Percentiles rank a stretch among this genome's conserved stretches.
These are phyloP conservation scores for Kobus ellipsiprymnus DNA, from an alignment of 2,113 vertebrate genomes.

Conservation along the genomic window DNA sequence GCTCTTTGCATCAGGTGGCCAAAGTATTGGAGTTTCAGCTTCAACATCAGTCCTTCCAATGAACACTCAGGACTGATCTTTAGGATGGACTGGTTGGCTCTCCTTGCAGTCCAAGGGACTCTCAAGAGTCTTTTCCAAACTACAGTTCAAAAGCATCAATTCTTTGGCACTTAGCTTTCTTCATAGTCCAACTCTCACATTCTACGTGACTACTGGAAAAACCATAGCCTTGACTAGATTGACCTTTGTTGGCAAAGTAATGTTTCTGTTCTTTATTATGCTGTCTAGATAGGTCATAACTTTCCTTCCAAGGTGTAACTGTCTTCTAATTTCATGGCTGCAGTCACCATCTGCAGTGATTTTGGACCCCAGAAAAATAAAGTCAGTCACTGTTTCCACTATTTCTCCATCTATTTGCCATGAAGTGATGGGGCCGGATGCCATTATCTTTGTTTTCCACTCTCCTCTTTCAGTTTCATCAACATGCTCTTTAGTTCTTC, in stretches of 20 bases:
- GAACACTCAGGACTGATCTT: background rate
- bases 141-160: background rate
- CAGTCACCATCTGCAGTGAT: background rate
- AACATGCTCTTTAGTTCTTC: background rate
- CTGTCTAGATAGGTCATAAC: background rate
- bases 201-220: background rate
- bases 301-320: background rate
- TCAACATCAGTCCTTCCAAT: background rate
- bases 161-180: background rate
- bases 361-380: background rate
- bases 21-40: background rate
- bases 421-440: background rate
- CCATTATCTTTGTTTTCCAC: background rate
- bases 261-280: background rate
- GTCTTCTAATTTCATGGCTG: background rate
- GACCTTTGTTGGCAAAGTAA: background rate
- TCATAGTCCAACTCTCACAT: background rate
- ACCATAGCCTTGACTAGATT: background rate
- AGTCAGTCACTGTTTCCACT: background rate
- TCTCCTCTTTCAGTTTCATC: background rate
- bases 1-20: background rate
- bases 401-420: background rate
- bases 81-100: background rate
- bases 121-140: background rate
- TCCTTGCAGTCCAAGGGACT: background rate